Percentiles rank a stretch among this genome's conserved stretches.
phyloP scores from a whole-genome alignment of 2,797 vertebrate genomes.

The Chelon auratus region DNA sequence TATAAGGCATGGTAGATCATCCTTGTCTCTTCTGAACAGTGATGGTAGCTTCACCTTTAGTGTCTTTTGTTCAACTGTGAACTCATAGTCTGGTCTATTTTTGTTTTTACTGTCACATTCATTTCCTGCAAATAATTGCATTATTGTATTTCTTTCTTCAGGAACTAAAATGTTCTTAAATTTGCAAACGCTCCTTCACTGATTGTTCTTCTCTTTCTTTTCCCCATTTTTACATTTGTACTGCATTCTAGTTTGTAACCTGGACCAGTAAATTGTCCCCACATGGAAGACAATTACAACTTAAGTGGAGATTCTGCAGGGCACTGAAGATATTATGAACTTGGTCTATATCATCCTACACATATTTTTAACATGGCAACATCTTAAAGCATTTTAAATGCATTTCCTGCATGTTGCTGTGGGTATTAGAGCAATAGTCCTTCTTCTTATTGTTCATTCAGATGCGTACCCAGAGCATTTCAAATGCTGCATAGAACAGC shows the following conservation, averaged over 20 bases:
- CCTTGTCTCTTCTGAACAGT: not conserved
- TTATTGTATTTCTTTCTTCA: conserved; percentile 24
- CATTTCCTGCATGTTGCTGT: conserved; percentile 67
- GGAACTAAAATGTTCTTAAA: conserved; percentile 9
- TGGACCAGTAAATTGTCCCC: conserved; percentile 3
- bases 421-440: conserved; percentile 48
- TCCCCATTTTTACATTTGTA: conserved; percentile 24
- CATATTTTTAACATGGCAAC: conserved; percentile 36
- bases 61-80: conserved; percentile 12
- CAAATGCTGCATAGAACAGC: conserved; percentile 55
- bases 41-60: conserved; percentile 6
- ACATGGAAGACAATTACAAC: conserved; percentile 4
- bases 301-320: conserved; percentile 61
- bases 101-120: conserved; percentile 21
- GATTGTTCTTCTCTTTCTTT: conserved; percentile 35
- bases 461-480: conserved; percentile 58
- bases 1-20: not conserved
- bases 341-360: not conserved
- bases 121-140: conserved; percentile 12
- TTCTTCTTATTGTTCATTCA: conserved; percentile 52
- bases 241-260: conserved; percentile 16
- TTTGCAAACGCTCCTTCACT: conserved; percentile 8
- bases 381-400: conserved; percentile 52
- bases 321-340: conserved; percentile 67
- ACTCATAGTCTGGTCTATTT: conserved; percentile 11